Evolutionary conservation across 2,113 vertebrate species (phyloP).

Genomic region (Corythaixoides concolor): DNA sequence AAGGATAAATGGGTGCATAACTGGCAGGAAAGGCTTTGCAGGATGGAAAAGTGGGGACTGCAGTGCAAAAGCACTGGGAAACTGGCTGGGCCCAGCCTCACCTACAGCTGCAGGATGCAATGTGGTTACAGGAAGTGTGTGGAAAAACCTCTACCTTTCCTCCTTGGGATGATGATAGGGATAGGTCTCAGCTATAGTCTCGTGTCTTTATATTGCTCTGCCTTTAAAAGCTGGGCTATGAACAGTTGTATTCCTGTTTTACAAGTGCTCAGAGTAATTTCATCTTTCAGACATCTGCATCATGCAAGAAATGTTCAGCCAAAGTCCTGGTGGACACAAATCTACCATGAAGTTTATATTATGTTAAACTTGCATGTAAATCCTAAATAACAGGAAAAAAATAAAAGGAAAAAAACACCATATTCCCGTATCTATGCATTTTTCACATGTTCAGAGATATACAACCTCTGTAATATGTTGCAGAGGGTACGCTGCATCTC

Average conservation of each 20-base stretch:
- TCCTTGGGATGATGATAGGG: neutral
- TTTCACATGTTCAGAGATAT: neutral
- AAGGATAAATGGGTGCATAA: rapidly evolving
- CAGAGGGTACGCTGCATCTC: neutral
- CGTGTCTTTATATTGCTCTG: neutral
- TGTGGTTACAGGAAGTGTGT: rapidly evolving
- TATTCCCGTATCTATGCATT: neutral
- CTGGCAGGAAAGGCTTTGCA: neutral
- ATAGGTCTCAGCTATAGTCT: neutral
- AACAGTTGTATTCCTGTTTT: neutral
- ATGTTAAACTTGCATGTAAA: neutral
- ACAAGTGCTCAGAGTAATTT: neutral
- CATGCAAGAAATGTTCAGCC: neutral
- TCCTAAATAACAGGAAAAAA: neutral
- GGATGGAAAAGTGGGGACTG: neutral
- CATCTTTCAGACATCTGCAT: neutral
- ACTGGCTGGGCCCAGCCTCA: neutral
- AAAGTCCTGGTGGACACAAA: neutral
- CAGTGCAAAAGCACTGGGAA: neutral
- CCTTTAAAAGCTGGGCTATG: neutral
- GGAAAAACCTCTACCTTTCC: neutral
- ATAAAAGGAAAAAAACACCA: neutral
- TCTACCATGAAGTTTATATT: neutral
- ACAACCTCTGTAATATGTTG: neutral
- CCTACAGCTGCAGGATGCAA: neutral